A percentile compares a stretch with the other conserved stretches of the same genome.
phyloP scores from a whole-genome alignment of 1,140 invertebrate genomes.

The Nautilus pompilius region DNA sequence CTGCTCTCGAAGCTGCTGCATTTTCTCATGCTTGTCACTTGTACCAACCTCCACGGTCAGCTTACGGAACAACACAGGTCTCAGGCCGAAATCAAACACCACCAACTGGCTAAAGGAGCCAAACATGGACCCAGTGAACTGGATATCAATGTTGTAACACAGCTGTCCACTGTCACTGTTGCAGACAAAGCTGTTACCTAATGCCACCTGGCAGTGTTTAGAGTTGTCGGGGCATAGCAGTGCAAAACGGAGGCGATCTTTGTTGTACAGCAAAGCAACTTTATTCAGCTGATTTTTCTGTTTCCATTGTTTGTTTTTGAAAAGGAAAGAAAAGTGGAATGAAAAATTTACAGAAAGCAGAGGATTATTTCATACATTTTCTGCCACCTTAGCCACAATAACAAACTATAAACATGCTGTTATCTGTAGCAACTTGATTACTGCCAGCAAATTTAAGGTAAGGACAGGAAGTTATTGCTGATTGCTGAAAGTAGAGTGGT shows the following conservation, averaged over 20 bases:
- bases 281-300: slow-evolving; percentile 27
- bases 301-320: no score
- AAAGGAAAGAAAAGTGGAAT: no score
- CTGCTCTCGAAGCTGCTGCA: slow-evolving; percentile 34
- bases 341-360: no score
- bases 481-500: no score
- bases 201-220: slow-evolving; percentile 34
- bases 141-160: slow-evolving; percentile 29
- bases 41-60: slow-evolving; percentile 41
- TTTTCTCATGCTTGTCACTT: slow-evolving; percentile 32
- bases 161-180: slow-evolving; percentile 19
- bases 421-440: no score
- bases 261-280: slow-evolving; percentile 42
- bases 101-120: slow-evolving; percentile 49
- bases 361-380: no score
- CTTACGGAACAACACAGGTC: slow-evolving; percentile 36
- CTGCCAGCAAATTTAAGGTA: no score
- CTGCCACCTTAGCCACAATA: no score
- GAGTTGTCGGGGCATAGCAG: slow-evolving; percentile 13
- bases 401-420: no score
- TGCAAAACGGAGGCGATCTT: slow-evolving; percentile 43
- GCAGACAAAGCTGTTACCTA: slow-evolving; percentile 33
- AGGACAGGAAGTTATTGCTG: no score
- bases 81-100: slow-evolving; percentile 42
- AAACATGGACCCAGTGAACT: slow-evolving; percentile 44